These are phyloP conservation scores for Eupeodes latifasciatus DNA, from an alignment of 2,888 invertebrate genomes.

Conservation along the genomic window DNA sequence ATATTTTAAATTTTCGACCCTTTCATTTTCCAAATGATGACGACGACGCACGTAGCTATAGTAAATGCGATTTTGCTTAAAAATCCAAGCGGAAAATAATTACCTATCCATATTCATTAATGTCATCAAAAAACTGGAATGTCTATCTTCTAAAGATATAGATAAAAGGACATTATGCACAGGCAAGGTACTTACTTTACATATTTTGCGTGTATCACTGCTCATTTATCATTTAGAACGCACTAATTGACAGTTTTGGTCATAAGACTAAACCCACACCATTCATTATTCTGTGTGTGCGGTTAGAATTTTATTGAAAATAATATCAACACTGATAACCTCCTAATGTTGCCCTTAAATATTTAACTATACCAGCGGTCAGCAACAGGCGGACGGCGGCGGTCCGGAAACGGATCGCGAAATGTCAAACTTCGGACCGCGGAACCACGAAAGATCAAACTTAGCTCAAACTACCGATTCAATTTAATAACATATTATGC, in stretches of 20 bases:
- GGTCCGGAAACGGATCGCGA: too few species aligned
- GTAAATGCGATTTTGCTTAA: conserved; percentile 36
- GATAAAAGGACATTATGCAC: too few species aligned
- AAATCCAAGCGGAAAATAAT: conserved; percentile 75
- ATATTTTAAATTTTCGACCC: neutral
- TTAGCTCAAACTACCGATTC: too few species aligned
- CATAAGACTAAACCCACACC: neutral
- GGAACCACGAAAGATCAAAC: too few species aligned
- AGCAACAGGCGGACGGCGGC: too few species aligned
- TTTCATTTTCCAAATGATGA: neutral
- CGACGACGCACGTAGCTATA: neutral
- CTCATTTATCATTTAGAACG: conserved; percentile 3
- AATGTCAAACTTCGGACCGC: too few species aligned
- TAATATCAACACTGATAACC: too few species aligned
- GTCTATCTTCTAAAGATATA: neutral
- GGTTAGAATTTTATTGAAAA: neutral
- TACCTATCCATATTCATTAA: conserved; percentile 77
- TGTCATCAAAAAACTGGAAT: conserved; percentile 58
- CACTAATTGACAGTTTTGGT: conserved; percentile 2
- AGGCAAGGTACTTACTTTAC: neutral
- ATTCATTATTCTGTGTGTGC: too few species aligned
- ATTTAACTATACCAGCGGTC: too few species aligned
- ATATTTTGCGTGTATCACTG: neutral
- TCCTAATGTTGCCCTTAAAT: too few species aligned
- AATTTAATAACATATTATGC: too few species aligned